Base-by-base conservation (phyloP, 2,888 invertebrate genomes). In the Limnephilus marmoratus region DNA sequence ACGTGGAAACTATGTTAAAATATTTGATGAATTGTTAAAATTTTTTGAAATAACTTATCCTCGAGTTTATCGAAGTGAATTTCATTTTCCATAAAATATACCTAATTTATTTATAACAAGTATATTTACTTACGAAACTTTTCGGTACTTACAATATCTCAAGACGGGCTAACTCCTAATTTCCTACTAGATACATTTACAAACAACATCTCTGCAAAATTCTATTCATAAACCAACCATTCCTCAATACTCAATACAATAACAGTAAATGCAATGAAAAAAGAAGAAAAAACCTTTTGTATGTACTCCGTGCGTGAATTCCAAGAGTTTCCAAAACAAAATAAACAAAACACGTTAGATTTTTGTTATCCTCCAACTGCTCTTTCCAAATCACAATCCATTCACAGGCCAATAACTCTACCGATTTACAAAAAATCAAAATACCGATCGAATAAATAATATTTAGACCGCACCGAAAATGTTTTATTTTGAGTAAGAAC, bases 301-400 rank as follows among this genome's bases (percentile, higher is more conserved):
- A 45, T 11, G 45, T 45, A 9, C 24, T 18, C 37, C 37, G 83
- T 29, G 45, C 86, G 24, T 45, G 86, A 86, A 86, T 37, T 86
- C 86, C 18, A 45, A 41, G 24, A 31, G 45, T 15, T 34, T 41
- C 85, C 86, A 49, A 86, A n/a, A 49, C 45, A 86, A 86, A 45
- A 86, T 45, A 86, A 86, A 86, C 86, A 86, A 45, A 83, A 83
- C 37, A 83, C 83, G 83, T 83, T 83, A 37, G 83, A 29, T 24
- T 37, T n/a, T 29, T 86, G 86, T 86, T 49, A 86, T 85, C 3
- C 86, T 29, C 86, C 29, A 45, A 45, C 41, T 83, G 18, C 41
- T 24, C 37, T 83, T 29, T 86, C 45, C 86, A 13, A 86, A 41
- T 45, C 86, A 45, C 86, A 86, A 86, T 45, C n/a, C 86, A 86